Evolutionary conservation across 2,888 invertebrate species (phyloP).

Genomic region (Ypsolopha scabrella): DNA sequence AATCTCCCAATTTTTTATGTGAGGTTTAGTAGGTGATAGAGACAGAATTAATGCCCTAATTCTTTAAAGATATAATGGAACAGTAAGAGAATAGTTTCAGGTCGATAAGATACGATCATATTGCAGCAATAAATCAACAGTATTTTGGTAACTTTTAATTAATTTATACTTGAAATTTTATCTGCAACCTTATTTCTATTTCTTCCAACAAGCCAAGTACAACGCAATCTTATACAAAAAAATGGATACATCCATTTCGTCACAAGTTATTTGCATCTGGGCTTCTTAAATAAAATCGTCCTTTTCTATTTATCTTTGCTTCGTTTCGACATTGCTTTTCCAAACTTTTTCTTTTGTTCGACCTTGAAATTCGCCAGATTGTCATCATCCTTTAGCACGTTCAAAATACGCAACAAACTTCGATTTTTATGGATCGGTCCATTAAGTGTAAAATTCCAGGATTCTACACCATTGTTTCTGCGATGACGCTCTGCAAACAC

Average conservation of each 20-base stretch:
- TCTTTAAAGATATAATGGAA: no score
- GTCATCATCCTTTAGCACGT: constrained; percentile 2
- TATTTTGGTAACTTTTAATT: no score
- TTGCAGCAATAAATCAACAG: no score
- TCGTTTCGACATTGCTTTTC: constrained; percentile 3
- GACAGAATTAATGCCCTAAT: no score
- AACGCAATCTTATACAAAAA: constrained; percentile 3
- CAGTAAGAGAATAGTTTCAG: no score
- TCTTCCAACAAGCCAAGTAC: neutral
- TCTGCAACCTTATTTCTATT: no score
- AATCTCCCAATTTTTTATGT: no score
- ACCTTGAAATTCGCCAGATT: constrained; percentile 4
- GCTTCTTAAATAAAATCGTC: constrained; percentile 3
- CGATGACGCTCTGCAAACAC: constrained; percentile 1
- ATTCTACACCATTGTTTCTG: constrained; percentile 2
- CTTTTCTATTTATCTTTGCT: constrained; percentile 2
- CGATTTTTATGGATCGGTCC: constrained; percentile 2
- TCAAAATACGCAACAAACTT: constrained; percentile 1
- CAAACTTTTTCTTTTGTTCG: constrained; percentile 2
- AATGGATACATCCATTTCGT: neutral
- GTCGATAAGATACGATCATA: no score
- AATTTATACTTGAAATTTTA: no score
- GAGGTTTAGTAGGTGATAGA: no score
- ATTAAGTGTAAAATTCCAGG: constrained; percentile 4
- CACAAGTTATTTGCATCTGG: constrained; percentile 3